These are phyloP conservation scores for Xenentodon cancila DNA, from an alignment of 2,797 vertebrate genomes.

Conservation along the genomic window DNA sequence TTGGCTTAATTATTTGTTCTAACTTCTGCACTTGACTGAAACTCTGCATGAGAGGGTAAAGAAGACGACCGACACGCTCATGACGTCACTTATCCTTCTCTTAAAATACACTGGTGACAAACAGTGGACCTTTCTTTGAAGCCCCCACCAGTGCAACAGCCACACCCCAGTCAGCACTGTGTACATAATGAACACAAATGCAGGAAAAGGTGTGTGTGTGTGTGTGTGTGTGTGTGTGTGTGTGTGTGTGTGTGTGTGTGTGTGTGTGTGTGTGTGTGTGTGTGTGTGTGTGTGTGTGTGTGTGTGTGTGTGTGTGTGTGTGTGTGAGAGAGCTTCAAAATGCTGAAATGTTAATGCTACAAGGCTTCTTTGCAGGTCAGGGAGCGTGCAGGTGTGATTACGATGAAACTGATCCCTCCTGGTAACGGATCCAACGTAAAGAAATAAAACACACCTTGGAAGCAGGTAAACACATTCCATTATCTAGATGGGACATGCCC, in stretches of 20 bases:
- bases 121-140: slow-evolving; percentile 19
- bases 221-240: too few species aligned
- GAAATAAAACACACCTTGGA: neutral
- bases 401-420: neutral
- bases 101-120: slow-evolving; percentile 3
- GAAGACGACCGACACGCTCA: too few species aligned
- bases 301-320: too few species aligned
- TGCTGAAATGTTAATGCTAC: neutral
- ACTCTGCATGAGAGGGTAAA: too few species aligned
- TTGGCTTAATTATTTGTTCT: too few species aligned
- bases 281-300: too few species aligned
- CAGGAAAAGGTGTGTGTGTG: too few species aligned
- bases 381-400: neutral
- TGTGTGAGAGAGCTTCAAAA: neutral
- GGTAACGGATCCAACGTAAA: neutral
- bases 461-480: slow-evolving; percentile 62
- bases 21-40: too few species aligned
- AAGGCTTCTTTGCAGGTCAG: neutral
- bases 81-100: too few species aligned
- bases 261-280: too few species aligned
- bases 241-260: too few species aligned
- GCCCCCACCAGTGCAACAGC: neutral
- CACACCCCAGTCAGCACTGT: neutral
- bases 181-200: neutral
- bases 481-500: slow-evolving; percentile 57